Evolutionary conservation across 2,888 invertebrate species (phyloP).

Genomic region (Hololepta plana): DNA sequence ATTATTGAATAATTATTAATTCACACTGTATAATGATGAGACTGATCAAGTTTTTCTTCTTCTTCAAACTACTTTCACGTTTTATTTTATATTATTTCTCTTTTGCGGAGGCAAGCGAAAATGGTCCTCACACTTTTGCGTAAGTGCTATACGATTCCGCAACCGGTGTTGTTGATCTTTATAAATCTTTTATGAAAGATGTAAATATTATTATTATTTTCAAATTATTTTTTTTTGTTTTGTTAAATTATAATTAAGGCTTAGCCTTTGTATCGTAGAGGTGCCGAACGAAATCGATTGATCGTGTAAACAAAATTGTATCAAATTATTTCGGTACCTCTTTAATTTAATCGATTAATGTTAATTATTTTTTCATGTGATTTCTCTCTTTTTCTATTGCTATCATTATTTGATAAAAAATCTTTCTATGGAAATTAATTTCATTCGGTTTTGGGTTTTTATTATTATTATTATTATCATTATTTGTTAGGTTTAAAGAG

Average conservation of each 20-base stretch:
- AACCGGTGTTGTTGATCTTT: conserved; percentile 19
- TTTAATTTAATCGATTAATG: conserved; percentile 13
- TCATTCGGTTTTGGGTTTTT: too few species aligned
- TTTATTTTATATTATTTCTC: conserved; percentile 4
- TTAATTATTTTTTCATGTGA: conserved; percentile 2
- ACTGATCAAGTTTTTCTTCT: conserved; percentile 7
- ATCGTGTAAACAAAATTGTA: conserved; percentile 5
- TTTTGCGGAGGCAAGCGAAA: conserved; percentile 7
- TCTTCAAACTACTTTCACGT: neutral
- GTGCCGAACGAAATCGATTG: conserved; percentile 12
- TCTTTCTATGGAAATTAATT: too few species aligned
- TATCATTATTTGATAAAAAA: too few species aligned
- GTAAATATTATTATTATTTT: conserved; percentile 22
- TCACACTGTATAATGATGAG: conserved; percentile 11
- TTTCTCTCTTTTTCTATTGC: too few species aligned
- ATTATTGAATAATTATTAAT: conserved; percentile 10
- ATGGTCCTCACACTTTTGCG: neutral
- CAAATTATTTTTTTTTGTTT: too few species aligned
- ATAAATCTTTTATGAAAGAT: conserved; percentile 20
- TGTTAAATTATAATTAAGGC: too few species aligned
- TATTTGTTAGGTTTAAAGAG: too few species aligned
- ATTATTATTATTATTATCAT: too few species aligned
- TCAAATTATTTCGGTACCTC: conserved; percentile 12
- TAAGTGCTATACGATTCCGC: conserved; percentile 2
- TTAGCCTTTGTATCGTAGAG: too few species aligned